Conservation (phyloP, 2,797 vertebrate species). For the Acanthurus leucopareius region DNA sequence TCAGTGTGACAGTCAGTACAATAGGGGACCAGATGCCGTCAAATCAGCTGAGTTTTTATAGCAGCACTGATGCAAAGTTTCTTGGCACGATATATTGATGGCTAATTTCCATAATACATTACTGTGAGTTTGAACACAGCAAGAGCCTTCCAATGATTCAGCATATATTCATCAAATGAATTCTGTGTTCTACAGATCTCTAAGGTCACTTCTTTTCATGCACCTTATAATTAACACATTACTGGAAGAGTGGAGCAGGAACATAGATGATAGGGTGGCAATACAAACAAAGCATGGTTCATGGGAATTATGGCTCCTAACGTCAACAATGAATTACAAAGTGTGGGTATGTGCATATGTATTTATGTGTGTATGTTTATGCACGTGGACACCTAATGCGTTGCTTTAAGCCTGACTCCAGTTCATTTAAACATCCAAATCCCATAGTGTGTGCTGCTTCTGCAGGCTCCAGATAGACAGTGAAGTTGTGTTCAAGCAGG, state of each 20-base stretch:
- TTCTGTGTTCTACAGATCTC: constrained; percentile 23
- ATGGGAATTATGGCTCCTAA: constrained; percentile 31
- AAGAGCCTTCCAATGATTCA: constrained; percentile 23
- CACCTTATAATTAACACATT: constrained; percentile 48
- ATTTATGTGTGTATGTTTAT: not conserved
- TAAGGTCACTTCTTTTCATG: constrained; percentile 35
- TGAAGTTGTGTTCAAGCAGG: constrained; percentile 20
- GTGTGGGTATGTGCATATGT: not conserved
- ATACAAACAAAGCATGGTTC: constrained; percentile 14
- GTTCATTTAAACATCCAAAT: constrained; percentile 51
- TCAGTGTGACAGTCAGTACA: constrained; percentile 65
- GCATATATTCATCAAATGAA: constrained; percentile 48
- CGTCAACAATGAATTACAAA: constrained; percentile 13
- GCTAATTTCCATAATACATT: constrained; percentile 55
- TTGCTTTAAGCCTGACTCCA: constrained; percentile 1
- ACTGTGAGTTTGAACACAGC: constrained; percentile 40
- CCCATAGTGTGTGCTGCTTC: constrained; percentile 22
- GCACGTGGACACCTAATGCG: not conserved
- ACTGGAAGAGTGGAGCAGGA: constrained; percentile 12
- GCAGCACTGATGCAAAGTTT: constrained; percentile 30
- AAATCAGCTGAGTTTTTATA: constrained; percentile 47
- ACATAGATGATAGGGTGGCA: constrained; percentile 8
- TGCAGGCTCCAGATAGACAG: constrained; percentile 31
- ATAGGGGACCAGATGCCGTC: constrained; percentile 54
- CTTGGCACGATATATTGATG: constrained; percentile 50